Percentiles rank a stretch among this genome's conserved stretches.
phyloP scores from a whole-genome alignment of 2,888 invertebrate species.

The Octonoba sinensis region DNA sequence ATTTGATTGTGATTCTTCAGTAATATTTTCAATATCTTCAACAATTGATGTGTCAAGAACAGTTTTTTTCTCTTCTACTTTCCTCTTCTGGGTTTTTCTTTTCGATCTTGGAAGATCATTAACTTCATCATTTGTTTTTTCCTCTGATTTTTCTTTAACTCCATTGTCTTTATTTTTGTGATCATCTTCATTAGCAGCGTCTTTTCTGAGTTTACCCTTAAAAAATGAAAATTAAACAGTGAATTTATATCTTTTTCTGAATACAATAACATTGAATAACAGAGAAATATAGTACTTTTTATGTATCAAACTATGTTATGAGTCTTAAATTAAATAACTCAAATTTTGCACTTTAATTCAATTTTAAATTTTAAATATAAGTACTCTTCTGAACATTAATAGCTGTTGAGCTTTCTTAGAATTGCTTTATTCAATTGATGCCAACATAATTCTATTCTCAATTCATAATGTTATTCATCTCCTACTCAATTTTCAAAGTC shows the following conservation, averaged over 20 bases:
- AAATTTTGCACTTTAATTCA: no score
- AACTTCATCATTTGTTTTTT: constrained; percentile 5
- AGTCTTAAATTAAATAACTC: no score
- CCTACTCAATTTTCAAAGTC: no score
- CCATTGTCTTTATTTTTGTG: constrained; percentile 4
- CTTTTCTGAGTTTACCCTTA: neutral
- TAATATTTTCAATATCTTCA: constrained; percentile 22
- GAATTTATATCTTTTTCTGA: no score
- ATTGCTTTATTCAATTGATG: no score
- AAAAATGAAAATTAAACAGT: neutral
- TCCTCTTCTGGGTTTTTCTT: constrained; percentile 26
- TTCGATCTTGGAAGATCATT: constrained; percentile 5
- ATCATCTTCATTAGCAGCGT: neutral
- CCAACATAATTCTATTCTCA: no score
- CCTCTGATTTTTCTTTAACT: constrained; percentile 3
- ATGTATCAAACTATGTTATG: no score
- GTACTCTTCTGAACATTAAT: no score
- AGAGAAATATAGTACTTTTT: neutral
- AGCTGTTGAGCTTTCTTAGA: no score
- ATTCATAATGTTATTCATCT: no score
- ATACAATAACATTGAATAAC: neutral
- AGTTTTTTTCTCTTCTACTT: constrained; percentile 45
- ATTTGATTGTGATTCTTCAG: constrained; percentile 11
- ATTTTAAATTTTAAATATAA: no score
- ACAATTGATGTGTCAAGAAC: constrained; percentile 16